Evolutionary conservation across 2,888 invertebrate species (phyloP).

Genomic region (Acanthococcus lagerstroemiae): DNA sequence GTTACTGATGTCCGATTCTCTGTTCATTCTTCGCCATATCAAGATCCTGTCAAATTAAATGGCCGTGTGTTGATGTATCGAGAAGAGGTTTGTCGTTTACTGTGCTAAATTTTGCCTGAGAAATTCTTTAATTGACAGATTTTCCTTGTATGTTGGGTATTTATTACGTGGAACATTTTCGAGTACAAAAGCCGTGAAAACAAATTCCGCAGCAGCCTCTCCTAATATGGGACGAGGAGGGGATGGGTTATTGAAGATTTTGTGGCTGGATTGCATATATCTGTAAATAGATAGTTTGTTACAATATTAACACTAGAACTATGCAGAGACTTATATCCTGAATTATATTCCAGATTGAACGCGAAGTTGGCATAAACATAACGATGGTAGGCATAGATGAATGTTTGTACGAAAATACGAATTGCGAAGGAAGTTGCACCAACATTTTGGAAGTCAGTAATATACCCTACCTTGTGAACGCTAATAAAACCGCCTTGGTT

Average conservation of each 20-base stretch:
- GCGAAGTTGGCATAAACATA: conserved; percentile 87
- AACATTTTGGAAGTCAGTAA: conserved; percentile 82
- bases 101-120: neutral
- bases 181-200: too few relatives aligned
- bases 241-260: too few relatives aligned
- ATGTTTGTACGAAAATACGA: conserved; percentile 86
- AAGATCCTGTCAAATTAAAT: conserved; percentile 86
- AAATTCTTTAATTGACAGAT: neutral
- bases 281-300: too few relatives aligned
- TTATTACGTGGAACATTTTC: too few relatives aligned
- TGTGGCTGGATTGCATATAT: too few relatives aligned
- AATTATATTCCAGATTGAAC: conserved; percentile 57
- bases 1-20: conserved; percentile 87
- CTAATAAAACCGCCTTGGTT: conserved; percentile 92
- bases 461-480: conserved; percentile 88
- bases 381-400: conserved; percentile 98
- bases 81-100: conserved; percentile 52
- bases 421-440: conserved; percentile 93
- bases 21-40: conserved; percentile 91
- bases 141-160: too few relatives aligned
- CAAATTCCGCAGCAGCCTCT: too few relatives aligned
- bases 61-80: conserved; percentile 88
- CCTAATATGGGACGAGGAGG: too few relatives aligned
- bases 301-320: too few relatives aligned
- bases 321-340: neutral